These are phyloP conservation scores for Crax fasciolata DNA, from an alignment of 2,797 vertebrate species.

Conservation along the genomic window DNA sequence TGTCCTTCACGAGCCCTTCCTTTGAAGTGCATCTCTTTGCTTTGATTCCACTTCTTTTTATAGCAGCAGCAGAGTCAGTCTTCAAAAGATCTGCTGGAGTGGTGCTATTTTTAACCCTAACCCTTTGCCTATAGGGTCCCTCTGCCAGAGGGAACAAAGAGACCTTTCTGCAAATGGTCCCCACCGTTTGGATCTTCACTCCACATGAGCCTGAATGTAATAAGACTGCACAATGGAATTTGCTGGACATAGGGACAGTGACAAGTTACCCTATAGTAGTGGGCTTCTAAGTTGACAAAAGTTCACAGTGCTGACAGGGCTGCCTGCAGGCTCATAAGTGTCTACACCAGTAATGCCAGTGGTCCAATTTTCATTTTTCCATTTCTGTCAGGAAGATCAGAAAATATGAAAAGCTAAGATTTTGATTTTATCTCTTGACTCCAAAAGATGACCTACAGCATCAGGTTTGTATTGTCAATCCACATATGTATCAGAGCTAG, in stretches of 20 bases:
- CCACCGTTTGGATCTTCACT: background rate
- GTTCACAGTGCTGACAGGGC: background rate
- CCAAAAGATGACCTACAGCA: background rate
- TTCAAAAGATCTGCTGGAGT: background rate
- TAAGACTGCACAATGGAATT: background rate
- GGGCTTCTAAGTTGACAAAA: background rate
- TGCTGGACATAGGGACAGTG: background rate
- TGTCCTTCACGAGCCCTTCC: background rate
- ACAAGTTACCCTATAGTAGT: background rate
- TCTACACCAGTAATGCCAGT: background rate
- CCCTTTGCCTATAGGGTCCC: background rate
- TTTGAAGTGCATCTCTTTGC: background rate
- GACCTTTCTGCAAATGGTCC: background rate
- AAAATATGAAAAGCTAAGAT: background rate
- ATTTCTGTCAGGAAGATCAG: background rate
- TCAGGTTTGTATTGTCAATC: background rate
- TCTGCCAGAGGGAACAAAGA: background rate
- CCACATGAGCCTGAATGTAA: background rate
- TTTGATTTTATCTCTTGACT: background rate
- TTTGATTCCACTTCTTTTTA: background rate
- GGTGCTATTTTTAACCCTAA: background rate
- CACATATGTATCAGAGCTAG: background rate
- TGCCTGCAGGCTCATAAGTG: background rate
- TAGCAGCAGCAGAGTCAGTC: background rate
- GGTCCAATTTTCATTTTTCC: background rate